phyloP scores from a whole-genome alignment of 2,797 vertebrate genomes.

The Neostethus bicornis region DNA sequence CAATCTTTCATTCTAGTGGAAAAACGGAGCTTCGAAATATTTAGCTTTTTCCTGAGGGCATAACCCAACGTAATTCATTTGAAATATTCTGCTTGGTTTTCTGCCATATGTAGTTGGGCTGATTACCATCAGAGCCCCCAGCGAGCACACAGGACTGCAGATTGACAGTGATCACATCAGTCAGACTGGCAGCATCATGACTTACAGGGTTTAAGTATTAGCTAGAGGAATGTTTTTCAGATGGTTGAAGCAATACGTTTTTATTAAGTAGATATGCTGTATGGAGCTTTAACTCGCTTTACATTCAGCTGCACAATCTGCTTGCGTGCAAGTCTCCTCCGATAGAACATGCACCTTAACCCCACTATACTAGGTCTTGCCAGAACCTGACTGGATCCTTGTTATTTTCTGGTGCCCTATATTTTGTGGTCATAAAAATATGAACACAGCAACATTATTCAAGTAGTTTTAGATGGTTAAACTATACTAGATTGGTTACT shows the following conservation, averaged over 20 bases:
- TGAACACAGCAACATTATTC: too few relatives aligned
- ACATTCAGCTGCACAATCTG: constrained; percentile 3
- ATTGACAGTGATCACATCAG: constrained; percentile 3
- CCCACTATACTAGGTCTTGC: too few relatives aligned
- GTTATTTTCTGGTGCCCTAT: too few relatives aligned
- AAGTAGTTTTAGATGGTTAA: too few relatives aligned
- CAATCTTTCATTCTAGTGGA: background rate
- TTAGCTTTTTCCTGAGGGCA: constrained; percentile 1
- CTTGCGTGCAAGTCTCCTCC: constrained; percentile 1
- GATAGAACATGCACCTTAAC: too few relatives aligned
- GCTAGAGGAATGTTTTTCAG: background rate
- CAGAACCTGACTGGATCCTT: too few relatives aligned
- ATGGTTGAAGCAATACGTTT: background rate
- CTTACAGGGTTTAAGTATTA: constrained; percentile 5
- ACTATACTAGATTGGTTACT: too few relatives aligned
- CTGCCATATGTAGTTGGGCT: background rate
- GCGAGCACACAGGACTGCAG: background rate
- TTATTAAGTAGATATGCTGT: background rate
- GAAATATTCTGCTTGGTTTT: background rate
- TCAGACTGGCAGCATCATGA: background rate
- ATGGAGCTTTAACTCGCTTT: background rate
- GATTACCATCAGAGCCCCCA: constrained; percentile 9
- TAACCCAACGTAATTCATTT: background rate
- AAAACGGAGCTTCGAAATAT: constrained; percentile 3
- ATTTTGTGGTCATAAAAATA: too few relatives aligned